Conservation (phyloP, 2,113 vertebrate genomes). For the Isichthys henryi region DNA sequence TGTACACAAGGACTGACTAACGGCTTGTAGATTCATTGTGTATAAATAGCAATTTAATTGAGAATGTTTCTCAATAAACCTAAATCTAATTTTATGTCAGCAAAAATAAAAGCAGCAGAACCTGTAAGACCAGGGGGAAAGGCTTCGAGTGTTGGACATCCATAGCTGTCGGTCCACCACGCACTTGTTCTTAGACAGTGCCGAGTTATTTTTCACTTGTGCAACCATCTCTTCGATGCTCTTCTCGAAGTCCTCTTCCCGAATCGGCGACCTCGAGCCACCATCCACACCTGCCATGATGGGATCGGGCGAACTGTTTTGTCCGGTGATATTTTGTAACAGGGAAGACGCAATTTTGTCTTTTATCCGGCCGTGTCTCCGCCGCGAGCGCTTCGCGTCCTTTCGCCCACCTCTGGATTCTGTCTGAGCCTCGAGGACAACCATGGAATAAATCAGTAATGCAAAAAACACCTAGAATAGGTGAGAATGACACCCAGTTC, state of each 20-base stretch:
- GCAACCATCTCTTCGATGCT: slow-evolving; percentile 70
- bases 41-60: not conserved
- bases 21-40: not conserved
- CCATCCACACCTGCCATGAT: slow-evolving; percentile 33
- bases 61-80: not conserved
- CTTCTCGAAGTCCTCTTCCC: slow-evolving; percentile 65
- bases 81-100: not conserved
- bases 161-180: slow-evolving; percentile 73
- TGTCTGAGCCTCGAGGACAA: slow-evolving; percentile 28
- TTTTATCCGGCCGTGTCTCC: slow-evolving; percentile 24
- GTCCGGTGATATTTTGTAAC: slow-evolving; percentile 22
- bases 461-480: slow-evolving; percentile 21
- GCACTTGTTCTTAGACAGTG: slow-evolving; percentile 58
- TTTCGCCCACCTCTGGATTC: slow-evolving; percentile 13
- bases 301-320: slow-evolving; percentile 34
- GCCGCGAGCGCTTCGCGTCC: slow-evolving; percentile 28
- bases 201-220: slow-evolving; percentile 66
- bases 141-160: slow-evolving; percentile 71
- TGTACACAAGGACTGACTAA: not conserved
- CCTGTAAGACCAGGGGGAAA: slow-evolving; percentile 79
- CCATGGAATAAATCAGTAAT: slow-evolving; percentile 16
- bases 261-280: not conserved
- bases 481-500: not conserved
- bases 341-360: slow-evolving; percentile 9
- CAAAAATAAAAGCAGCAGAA: slow-evolving; percentile 25